phyloP scores from a whole-genome alignment of 1,140 invertebrate species.

The Penaeus chinensis region DNA sequence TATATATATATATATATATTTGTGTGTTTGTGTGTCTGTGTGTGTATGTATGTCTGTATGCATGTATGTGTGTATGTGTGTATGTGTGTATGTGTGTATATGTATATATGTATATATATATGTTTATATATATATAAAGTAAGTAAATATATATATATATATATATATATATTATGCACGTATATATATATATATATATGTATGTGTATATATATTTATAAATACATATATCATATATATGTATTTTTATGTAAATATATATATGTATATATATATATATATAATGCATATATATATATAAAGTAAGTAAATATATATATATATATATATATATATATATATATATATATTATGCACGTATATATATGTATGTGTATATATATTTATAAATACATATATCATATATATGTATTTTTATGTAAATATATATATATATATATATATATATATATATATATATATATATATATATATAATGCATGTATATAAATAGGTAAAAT shows the following conservation, averaged over 20 bases:
- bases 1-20: neutral
- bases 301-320: no score
- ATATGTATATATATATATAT: no score
- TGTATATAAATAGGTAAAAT: neutral
- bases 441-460: conserved; percentile 13
- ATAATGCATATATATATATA: no score
- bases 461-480: neutral
- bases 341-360: no score
- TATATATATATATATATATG: neutral
- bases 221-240: no score
- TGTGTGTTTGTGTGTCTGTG: neutral
- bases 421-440: neutral
- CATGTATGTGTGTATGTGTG: neutral
- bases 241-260: no score
- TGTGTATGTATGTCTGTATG: neutral
- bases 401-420: no score
- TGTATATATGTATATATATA: neutral
- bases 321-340: neutral
- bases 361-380: no score
- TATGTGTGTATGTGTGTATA: neutral
- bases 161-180: neutral
- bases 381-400: no score
- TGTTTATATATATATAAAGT: neutral
- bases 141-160: neutral
- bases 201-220: neutral